phyloP scores from a whole-genome alignment of 2,888 invertebrate species.

The Podabrus alpinus region DNA sequence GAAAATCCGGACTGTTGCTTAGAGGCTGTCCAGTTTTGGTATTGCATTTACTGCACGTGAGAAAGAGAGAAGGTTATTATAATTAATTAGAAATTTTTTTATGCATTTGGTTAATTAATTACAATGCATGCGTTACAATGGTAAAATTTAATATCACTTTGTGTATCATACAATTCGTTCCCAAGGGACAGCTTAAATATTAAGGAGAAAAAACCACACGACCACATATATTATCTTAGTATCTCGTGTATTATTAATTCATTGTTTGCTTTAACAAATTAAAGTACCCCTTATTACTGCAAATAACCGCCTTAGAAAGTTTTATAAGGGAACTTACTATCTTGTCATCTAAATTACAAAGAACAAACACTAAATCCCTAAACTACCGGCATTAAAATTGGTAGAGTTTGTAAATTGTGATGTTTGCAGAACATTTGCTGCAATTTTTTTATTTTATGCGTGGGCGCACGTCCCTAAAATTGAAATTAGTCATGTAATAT shows the following conservation, averaged over 20 bases:
- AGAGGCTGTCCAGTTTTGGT: not conserved
- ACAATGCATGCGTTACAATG: not conserved
- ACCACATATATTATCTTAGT: not conserved
- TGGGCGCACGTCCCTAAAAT: not conserved
- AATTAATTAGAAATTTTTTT: not conserved
- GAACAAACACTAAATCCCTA: constrained; percentile 8
- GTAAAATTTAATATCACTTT: not conserved
- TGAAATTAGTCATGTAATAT: not conserved
- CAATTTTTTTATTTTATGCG: not conserved
- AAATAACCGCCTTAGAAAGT: constrained; percentile 9
- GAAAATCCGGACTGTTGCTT: not conserved
- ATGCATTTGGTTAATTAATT: not conserved
- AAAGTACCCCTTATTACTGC: constrained; percentile 6
- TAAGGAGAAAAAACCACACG: not conserved
- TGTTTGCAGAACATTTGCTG: constrained; percentile 6
- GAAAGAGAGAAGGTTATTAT: not conserved
- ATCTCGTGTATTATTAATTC: constrained; percentile 8
- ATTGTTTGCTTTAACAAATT: constrained; percentile 12
- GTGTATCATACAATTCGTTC: not conserved
- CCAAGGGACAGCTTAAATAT: not conserved
- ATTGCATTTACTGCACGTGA: no score
- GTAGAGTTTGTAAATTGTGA: constrained; percentile 14
- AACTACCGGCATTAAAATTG: constrained; percentile 13
- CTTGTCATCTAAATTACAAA: constrained; percentile 8
- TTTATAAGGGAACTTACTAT: constrained; percentile 5